Conservation (phyloP, 2,797 vertebrate species). For the Cyclura pinguis region DNA sequence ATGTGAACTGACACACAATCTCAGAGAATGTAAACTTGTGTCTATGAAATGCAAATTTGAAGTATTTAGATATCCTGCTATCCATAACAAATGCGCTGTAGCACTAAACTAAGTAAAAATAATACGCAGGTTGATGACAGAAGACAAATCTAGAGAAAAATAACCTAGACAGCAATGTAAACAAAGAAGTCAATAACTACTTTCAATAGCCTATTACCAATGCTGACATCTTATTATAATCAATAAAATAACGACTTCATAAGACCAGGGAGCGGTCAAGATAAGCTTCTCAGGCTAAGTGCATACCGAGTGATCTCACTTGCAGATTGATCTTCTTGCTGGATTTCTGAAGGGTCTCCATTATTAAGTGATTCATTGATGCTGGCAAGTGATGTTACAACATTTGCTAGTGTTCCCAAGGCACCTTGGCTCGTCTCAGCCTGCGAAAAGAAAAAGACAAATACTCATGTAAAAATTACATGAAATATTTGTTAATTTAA, state of each 20-base stretch:
- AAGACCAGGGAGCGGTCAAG: constrained; percentile 5
- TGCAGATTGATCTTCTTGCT: constrained; percentile 91
- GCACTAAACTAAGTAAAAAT: constrained; percentile 21
- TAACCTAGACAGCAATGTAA: not conserved
- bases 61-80: constrained; percentile 23
- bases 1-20: not conserved
- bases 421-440: constrained; percentile 92
- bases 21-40: not conserved
- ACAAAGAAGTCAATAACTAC: constrained; percentile 14
- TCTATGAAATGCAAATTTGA: not conserved
- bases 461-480: not conserved
- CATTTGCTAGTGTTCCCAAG: constrained; percentile 95
- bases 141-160: constrained; percentile 19
- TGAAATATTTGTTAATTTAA: not conserved
- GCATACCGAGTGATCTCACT: constrained; percentile 96
- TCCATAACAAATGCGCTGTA: not conserved
- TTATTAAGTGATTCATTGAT: constrained; percentile 93
- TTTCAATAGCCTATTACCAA: not conserved
- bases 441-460: constrained; percentile 73
- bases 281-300: constrained; percentile 14
- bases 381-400: constrained; percentile 95
- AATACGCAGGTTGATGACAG: not conserved
- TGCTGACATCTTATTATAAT: not conserved
- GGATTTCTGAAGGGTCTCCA: constrained; percentile 88
- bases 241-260: not conserved